Percentiles rank a stretch among this genome's conserved stretches.
Conservation (phyloP, 2,888 invertebrate species). For the Colletes collaris region DNA sequence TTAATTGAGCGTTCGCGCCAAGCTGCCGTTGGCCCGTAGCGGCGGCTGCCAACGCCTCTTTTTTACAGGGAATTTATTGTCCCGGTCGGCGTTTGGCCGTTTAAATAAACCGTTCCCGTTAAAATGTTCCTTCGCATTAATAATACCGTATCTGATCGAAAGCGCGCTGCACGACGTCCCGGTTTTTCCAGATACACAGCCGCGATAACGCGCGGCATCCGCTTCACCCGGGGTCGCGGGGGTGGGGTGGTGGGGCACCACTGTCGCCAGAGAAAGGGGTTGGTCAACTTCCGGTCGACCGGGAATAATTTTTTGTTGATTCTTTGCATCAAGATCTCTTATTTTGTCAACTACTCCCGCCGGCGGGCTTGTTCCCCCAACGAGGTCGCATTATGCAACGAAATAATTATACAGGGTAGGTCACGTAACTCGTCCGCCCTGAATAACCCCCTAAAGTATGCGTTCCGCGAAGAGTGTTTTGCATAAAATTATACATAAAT, state of each 20-base stretch:
- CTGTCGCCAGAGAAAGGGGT: too few relatives aligned
- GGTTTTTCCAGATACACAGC: conserved; percentile 37
- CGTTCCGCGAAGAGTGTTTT: too few relatives aligned
- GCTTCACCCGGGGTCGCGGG: neutral
- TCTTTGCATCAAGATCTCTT: too few relatives aligned
- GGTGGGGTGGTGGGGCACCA: too few relatives aligned
- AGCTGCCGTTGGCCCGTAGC: conserved; percentile 22
- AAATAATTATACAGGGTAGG: neutral
- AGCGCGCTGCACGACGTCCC: conserved; percentile 21
- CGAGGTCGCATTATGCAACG: too few relatives aligned
- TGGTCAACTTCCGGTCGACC: too few relatives aligned
- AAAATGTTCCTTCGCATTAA: conserved; percentile 51
- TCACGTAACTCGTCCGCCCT: too few relatives aligned
- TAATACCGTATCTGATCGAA: conserved; percentile 49
- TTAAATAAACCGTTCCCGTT: conserved; percentile 56
- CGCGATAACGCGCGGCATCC: conserved; percentile 31
- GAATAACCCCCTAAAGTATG: too few relatives aligned
- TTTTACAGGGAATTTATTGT: conserved; percentile 48
- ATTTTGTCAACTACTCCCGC: too few relatives aligned
- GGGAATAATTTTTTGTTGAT: too few relatives aligned
- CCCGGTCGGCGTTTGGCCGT: conserved; percentile 24
- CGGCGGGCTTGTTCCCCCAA: too few relatives aligned
- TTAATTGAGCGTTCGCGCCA: conserved; percentile 55
- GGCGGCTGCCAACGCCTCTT: conserved; percentile 50
- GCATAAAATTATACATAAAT: too few relatives aligned